Conservation (phyloP, 1,140 invertebrate genomes). For the Drosophila teissieri region DNA sequence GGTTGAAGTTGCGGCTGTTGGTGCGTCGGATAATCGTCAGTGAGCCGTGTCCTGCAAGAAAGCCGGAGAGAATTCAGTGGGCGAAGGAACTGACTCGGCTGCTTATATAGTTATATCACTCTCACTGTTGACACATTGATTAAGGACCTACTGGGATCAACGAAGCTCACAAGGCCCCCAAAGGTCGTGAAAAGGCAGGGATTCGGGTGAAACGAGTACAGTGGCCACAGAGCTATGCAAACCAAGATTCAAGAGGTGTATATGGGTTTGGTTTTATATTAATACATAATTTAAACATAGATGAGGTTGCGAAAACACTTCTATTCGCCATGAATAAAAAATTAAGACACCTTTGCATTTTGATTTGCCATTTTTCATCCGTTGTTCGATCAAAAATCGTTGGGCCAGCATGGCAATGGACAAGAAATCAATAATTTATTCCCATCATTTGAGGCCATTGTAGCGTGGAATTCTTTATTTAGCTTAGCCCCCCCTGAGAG, state of each 20-base stretch:
- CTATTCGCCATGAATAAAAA: too few species aligned
- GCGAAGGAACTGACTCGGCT: conserved; percentile 11
- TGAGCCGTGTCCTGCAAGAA: conserved; percentile 90
- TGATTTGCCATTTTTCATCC: background rate
- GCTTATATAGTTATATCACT: conserved; percentile 23
- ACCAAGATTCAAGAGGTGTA: too few species aligned
- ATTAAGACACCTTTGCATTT: too few species aligned
- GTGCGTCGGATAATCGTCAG: conserved; percentile 93
- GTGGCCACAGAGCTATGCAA: conserved; percentile 3
- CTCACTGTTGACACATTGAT: conserved; percentile 49
- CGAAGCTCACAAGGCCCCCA: conserved; percentile 17
- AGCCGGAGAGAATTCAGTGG: conserved; percentile 43
- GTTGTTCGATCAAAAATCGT: conserved; percentile 18
- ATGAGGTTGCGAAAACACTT: background rate
- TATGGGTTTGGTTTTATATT: too few species aligned
- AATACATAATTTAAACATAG: too few species aligned
- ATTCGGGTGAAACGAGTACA: background rate
- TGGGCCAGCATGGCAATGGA: conserved; percentile 5
- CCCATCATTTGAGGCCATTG: conserved; percentile 64
- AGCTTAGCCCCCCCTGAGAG: conserved; percentile 59
- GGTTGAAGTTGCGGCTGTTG: conserved; percentile 85
- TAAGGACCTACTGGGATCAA: conserved; percentile 52
- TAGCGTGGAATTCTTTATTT: conserved; percentile 68
- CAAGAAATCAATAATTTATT: conserved; percentile 72
- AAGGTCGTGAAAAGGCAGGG: background rate